Base-by-base conservation (phyloP, 2,888 invertebrate species). In the Melipona beecheii region DNA sequence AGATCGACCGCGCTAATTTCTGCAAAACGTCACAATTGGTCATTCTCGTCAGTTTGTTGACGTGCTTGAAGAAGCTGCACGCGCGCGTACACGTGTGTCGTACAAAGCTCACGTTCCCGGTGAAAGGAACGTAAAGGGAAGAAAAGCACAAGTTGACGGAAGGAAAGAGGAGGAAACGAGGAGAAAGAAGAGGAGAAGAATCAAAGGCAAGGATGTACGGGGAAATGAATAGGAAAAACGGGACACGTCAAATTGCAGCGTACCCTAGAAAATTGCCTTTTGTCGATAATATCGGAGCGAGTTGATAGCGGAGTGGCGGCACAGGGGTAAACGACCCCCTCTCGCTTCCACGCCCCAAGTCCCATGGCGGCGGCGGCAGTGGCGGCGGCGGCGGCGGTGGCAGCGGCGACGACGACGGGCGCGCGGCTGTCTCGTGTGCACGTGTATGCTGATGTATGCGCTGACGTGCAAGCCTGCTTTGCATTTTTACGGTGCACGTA, bases 401-500 rank as follows among this genome's bases (percentile, higher is more conserved):
- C n/a, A 52, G 17, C 62, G 62, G 17, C 24, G 24, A 24, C 43
- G 43, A 43, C 43, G 43, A 43, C 43, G 43, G 43, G 43, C 43
- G n/a, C 64, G 19, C 84, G 74, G 69, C 66, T 78, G 84, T 78
- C 78, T 71, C 78, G 81, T 68, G 77, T 78, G 75, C 84, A 86
- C 87, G 85, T 84, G 85, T 75, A 79, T 83, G 79, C 75, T 87
- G 84, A 87, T 85, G 77, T 87, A 88, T 88, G 87, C 83, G 78
- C 76, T 81, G 79, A 84, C 85, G 87, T 86, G 88, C 87, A 83
- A 83, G 86, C 78, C 86, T 87, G 87, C 81, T 90, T 91, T 90
- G 88, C 91, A 90, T 90, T 90, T 90, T 90, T 90, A 90, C 90
- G 85, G 86, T 81, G 81, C 86, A 85, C 85, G 86, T 87, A 86